Base-by-base conservation (phyloP, 2,113 vertebrate genomes). In the Monarcha castaneiventris region DNA sequence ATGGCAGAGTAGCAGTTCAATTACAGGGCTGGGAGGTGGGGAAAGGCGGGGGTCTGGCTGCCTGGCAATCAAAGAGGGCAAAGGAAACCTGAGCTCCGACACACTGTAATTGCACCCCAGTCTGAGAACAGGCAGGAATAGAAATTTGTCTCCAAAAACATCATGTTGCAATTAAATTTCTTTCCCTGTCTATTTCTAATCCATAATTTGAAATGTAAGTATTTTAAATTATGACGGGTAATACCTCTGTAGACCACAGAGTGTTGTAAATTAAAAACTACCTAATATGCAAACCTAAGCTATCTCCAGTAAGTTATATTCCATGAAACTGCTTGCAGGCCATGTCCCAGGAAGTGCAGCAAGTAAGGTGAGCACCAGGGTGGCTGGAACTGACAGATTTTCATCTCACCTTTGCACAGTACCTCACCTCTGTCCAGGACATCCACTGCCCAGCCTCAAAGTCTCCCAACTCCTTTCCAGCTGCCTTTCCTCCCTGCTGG, bases 11-110 rank as follows among this genome's bases (percentile, higher is more conserved):
- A 95, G 90, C 86, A 93, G 93, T 84, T 87, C 95, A 97, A 97
- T 98, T 97, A 95, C 80, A 97, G 97, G 88, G 95, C 97, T 97
- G 90, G 78, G 75, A 93, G 52, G 67, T 83, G 92, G 91, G 25
- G 78, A 96, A 94, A 93, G 81, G 90, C 17, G 0, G 15, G 6
- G 78, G 32, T 93, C 97, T 94, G 92, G 89, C 95, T 94, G 92
- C 94, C 90, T 95, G 94, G 82, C 97, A 97, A 49, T 95, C 94
- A 92, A 33, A 56, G 83, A 58, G 51, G 83, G 82, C 44, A 89
- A 95, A 94, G 77, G 80, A 94, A 94, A 93, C 46, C n/a, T 27
- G 79, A 94, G 77, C 83, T 85, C 79, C 3, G 0, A 74, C 59
- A 81, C 41, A 13, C 10, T 79, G 80, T 78, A 88, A 96, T 88